Percentiles rank a stretch among this genome's conserved stretches.
These are phyloP conservation scores for Pseudoips prasinana DNA, from an alignment of 2,888 invertebrate species.

Conservation along the genomic window DNA sequence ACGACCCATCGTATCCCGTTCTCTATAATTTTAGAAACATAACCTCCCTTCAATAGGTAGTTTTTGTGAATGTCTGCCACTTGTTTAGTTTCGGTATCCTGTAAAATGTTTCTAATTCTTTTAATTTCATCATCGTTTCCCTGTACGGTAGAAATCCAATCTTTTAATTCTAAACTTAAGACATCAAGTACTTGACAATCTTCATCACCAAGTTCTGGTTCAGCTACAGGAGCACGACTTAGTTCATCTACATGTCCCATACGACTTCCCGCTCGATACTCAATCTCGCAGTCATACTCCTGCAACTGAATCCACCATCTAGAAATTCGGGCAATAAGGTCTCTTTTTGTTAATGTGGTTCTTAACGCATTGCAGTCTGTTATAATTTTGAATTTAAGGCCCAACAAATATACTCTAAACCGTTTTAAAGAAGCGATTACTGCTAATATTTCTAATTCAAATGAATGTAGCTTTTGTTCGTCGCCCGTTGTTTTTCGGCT, in stretches of 20 bases:
- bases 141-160: constrained; percentile 4
- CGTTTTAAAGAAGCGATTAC: constrained; percentile 17
- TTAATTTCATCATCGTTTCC: constrained; percentile 4
- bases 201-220: neutral
- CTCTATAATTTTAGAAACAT: neutral
- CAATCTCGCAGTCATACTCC: constrained; percentile 25
- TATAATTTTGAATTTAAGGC: neutral
- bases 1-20: constrained; percentile 12
- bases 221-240: neutral
- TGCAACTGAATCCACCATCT: constrained; percentile 25
- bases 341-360: constrained; percentile 18
- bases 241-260: constrained; percentile 22
- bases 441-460: constrained; percentile 7
- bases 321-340: constrained; percentile 24
- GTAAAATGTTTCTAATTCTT: constrained; percentile 1
- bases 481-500: constrained; percentile 18
- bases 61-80: constrained; percentile 1
- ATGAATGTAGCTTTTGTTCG: constrained; percentile 18
- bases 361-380: constrained; percentile 28
- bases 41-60: neutral
- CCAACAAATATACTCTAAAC: constrained; percentile 23
- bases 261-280: constrained; percentile 16
- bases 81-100: neutral
- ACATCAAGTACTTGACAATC: neutral
- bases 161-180: neutral